Percentiles rank a stretch among this genome's conserved stretches.
Evolutionary conservation across 2,888 invertebrate species (phyloP).

Genomic region (Apeira syringaria): DNA sequence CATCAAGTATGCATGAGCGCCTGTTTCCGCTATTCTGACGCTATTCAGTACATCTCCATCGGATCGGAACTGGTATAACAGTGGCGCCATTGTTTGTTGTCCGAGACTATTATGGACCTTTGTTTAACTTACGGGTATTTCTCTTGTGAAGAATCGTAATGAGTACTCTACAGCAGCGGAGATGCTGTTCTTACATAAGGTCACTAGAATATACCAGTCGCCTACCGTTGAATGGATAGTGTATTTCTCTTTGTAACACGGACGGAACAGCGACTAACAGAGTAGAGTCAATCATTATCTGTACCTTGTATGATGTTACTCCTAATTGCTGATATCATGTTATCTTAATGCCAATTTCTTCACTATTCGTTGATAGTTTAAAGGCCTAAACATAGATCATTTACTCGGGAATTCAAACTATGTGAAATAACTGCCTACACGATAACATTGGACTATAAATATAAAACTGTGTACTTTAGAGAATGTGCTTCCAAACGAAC

Average conservation of each 20-base stretch:
- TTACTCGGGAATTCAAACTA: slow-evolving; percentile 28
- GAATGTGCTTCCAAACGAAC: slow-evolving; percentile 60
- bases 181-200: slow-evolving; percentile 7
- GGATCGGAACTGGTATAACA: slow-evolving; percentile 36
- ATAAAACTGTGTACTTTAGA: slow-evolving; percentile 46
- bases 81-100: slow-evolving; percentile 26
- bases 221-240: too few relatives aligned
- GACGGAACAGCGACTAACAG: too few relatives aligned
- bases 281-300: too few relatives aligned
- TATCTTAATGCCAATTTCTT: background rate
- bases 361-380: background rate
- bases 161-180: background rate
- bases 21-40: slow-evolving; percentile 46
- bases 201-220: too few relatives aligned
- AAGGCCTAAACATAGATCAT: background rate
- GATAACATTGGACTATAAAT: slow-evolving; percentile 49
- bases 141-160: slow-evolving; percentile 13
- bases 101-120: slow-evolving; percentile 7
- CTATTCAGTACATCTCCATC: slow-evolving; percentile 26
- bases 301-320: too few relatives aligned
- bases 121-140: slow-evolving; percentile 6
- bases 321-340: background rate
- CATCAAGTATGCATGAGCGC: slow-evolving; percentile 63
- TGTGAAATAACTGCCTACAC: slow-evolving; percentile 32
- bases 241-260: too few relatives aligned